Percentiles rank a stretch among this genome's conserved stretches.
Conservation (phyloP, 1,140 invertebrate species). For the Cydia pomonella region DNA sequence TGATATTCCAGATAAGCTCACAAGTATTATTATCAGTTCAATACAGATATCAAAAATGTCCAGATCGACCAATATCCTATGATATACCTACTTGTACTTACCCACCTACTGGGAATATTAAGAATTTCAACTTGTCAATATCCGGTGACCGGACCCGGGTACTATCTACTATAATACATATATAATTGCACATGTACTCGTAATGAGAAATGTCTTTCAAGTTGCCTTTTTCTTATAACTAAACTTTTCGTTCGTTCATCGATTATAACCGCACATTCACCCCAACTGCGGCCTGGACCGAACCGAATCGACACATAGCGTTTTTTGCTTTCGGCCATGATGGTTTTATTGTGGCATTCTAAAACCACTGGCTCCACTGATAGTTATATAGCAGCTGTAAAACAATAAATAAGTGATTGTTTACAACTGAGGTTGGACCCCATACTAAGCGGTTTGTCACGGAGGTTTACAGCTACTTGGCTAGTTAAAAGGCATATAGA, state of each 20-base stretch:
- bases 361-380: conserved; percentile 58
- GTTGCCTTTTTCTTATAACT: not conserved
- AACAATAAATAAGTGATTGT: conserved; percentile 76
- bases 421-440: conserved; percentile 60
- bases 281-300: conserved; percentile 48
- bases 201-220: not conserved
- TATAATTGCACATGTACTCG: not conserved
- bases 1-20: too few relatives aligned
- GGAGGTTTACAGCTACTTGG: conserved; percentile 47
- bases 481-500: not conserved
- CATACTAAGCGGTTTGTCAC: conserved; percentile 60
- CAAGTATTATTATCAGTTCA: too few relatives aligned
- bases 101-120: too few relatives aligned
- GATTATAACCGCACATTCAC: conserved; percentile 10
- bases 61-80: too few relatives aligned
- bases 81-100: too few relatives aligned
- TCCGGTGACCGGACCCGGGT: too few relatives aligned
- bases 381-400: conserved; percentile 72
- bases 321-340: conserved; percentile 60
- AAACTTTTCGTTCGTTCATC: not conserved
- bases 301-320: conserved; percentile 72
- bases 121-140: too few relatives aligned
- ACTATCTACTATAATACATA: too few relatives aligned
- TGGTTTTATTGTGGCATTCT: conserved; percentile 74
- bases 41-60: too few relatives aligned